Evolutionary conservation across 2,113 vertebrate species (phyloP).

Genomic region (Grantiella picta): DNA sequence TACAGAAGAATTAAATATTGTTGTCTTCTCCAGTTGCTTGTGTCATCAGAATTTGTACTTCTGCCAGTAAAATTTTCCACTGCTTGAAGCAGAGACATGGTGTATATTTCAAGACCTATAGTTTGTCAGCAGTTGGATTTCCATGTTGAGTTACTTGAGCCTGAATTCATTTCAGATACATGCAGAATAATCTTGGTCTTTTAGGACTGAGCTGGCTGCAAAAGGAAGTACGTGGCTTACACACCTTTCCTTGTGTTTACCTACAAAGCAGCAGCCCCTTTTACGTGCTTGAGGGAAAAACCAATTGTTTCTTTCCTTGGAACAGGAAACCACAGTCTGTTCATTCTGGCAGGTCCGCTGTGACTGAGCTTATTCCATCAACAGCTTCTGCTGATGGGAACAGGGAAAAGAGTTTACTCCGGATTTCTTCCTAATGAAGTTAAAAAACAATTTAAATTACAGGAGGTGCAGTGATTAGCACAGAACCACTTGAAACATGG

Average conservation of each 20-base stretch:
- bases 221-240: not conserved
- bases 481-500: not conserved
- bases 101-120: not conserved
- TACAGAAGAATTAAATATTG: not conserved
- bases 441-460: not conserved
- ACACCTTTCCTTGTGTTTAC: constrained; percentile 17
- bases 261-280: not conserved
- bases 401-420: not conserved
- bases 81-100: not conserved
- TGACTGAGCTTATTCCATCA: not conserved
- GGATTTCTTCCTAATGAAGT: constrained; percentile 1
- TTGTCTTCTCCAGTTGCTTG: not conserved
- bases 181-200: not conserved
- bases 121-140: not conserved
- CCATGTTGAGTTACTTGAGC: not conserved
- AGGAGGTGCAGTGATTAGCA: not conserved
- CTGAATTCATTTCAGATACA: not conserved
- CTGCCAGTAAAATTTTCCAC: not conserved
- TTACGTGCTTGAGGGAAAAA: not conserved
- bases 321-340: constrained; percentile 40
- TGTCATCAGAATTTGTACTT: not conserved
- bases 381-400: not conserved
- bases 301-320: constrained; percentile 20
- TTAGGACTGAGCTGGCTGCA: not conserved
- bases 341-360: not conserved